Conservation (phyloP, 2,113 vertebrate genomes). For the Phaethornis superciliosus region DNA sequence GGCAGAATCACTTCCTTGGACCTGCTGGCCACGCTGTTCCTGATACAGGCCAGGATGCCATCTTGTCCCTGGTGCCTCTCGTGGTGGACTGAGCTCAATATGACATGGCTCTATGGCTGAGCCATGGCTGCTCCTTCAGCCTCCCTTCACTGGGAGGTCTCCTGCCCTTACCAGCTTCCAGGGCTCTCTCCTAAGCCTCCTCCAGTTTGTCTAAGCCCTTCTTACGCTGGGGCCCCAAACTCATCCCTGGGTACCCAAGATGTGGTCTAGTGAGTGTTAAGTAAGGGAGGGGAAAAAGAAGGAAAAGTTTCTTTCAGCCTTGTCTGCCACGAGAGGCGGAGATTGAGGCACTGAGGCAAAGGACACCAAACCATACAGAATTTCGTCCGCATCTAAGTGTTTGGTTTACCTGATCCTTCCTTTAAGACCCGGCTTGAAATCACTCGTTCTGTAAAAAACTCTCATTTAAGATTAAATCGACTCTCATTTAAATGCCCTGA, state of each 20-base stretch:
- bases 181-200: not conserved
- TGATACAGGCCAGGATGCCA: no score
- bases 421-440: not conserved
- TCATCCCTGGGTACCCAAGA: no score
- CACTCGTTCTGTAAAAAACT: fast-evolving
- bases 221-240: no score
- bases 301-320: not conserved
- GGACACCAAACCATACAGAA: not conserved
- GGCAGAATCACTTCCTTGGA: no score
- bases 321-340: fast-evolving
- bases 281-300: not conserved
- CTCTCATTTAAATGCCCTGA: no score
- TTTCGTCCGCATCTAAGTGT: fast-evolving
- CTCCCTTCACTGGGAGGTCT: fast-evolving
- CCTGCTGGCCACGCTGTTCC: no score
- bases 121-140: not conserved
- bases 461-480: no score
- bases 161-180: fast-evolving
- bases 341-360: not conserved
- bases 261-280: fast-evolving
- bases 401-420: not conserved
- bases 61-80: not conserved
- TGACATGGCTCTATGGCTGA: fast-evolving
- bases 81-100: fast-evolving
- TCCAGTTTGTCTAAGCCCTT: not conserved